Base-by-base conservation (phyloP, 2,888 invertebrate species). In the Frankliniella fusca region DNA sequence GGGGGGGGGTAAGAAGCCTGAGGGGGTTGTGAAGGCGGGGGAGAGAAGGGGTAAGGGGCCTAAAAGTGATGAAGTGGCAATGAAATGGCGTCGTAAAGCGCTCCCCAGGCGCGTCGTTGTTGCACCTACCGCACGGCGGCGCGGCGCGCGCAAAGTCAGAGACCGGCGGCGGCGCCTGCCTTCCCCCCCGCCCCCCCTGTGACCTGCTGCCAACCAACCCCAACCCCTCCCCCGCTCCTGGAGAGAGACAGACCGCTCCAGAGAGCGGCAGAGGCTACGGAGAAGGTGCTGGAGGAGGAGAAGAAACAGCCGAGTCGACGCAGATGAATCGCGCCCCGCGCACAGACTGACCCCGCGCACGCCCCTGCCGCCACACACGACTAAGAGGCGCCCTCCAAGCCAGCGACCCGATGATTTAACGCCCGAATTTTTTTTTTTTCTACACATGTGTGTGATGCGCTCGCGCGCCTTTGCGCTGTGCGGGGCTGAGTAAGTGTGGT, bases 11-110 rank as follows among this genome's bases (percentile, higher is more conserved):
- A 38, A 38, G 38, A 38, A 5, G 38, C 5, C 2, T 38, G 38
- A 38, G 38, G 38, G 38, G 38, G 38, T 5, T 3, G 38, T 38
- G 38, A 38, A 5, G 5, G 38, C 38, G 38, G 38, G 38, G 38
- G 38, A 5, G 2, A 38, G 38, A 38, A 38, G 38, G 38, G 38
- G 5, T 5, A 38, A 38, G 61, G 70, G 70, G 27, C 23, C 27
- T 76, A 12, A 23, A 27, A 76, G 70, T 76, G 70, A 76, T 76
- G 70, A 76, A 76, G 23, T 76, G 70, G 70, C 70, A 76, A 76
- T 76, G 27, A 27, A 76, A 76, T 23, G 70, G 70, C 70, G 23
- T 76, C 70, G 70, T 76, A 76, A 76, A 76, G 12, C 70, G 70
- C 18, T 18, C 23, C 10, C 27, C 70, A 38, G 38, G 38, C 38